A percentile compares a stretch with the other conserved stretches of the same genome.
phyloP scores from a whole-genome alignment of 2,113 vertebrate species.

The Epinephelus moara region DNA sequence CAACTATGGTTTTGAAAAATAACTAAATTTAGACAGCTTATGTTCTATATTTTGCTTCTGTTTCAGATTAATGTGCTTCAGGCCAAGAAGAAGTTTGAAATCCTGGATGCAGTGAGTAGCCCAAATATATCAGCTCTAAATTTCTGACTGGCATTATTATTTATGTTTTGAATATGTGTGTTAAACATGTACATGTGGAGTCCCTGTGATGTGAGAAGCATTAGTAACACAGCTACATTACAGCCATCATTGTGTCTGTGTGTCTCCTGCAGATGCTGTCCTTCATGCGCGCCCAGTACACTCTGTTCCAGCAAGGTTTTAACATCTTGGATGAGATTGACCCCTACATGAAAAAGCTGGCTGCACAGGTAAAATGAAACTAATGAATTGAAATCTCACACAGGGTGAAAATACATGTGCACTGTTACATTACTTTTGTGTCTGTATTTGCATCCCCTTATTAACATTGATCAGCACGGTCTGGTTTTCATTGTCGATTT shows the following conservation, averaged over 20 bases:
- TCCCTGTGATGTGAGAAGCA: neutral
- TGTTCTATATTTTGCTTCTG: neutral
- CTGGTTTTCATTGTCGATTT: neutral
- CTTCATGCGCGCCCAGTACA: constrained; percentile 97
- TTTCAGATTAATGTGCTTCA: constrained; percentile 88
- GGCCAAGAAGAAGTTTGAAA: constrained; percentile 89
- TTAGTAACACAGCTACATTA: neutral
- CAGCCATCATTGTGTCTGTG: neutral
- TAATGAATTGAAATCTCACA: neutral
- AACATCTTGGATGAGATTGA: constrained; percentile 94
- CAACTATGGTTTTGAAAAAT: neutral
- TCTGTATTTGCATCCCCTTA: neutral
- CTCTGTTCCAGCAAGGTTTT: constrained; percentile 97
- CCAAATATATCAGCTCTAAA: neutral
- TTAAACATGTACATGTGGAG: neutral
- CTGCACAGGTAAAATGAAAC: constrained; percentile 87
- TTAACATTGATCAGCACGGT: neutral
- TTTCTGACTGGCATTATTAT: neutral
- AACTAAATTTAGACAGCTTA: neutral
- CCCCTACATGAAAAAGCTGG: constrained; percentile 96
- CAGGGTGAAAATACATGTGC: neutral
- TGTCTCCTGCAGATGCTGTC: constrained; percentile 91
- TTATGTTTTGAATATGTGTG: neutral
- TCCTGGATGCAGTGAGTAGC: constrained; percentile 85
- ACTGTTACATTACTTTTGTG: neutral